Conservation (phyloP, 2,888 invertebrate genomes). For the Spilosoma lubricipeda region DNA sequence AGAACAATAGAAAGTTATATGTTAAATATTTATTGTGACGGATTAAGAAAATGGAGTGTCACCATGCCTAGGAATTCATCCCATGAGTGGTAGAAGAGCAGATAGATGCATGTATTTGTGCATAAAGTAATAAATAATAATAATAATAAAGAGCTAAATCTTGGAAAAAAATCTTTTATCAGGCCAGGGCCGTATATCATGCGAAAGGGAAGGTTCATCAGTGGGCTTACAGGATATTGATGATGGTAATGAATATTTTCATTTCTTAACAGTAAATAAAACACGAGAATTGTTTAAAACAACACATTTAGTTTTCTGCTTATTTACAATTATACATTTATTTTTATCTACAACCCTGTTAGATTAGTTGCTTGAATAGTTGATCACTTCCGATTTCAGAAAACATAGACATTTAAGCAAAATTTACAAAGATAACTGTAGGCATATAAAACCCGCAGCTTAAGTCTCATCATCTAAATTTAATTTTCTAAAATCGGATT, state of each 20-base stretch:
- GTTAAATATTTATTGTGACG: too few relatives aligned
- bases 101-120: too few relatives aligned
- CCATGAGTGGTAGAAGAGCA: too few relatives aligned
- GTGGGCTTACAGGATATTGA: too few relatives aligned
- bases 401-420: neutral
- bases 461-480: neutral
- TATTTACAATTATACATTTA: slow-evolving; percentile 63
- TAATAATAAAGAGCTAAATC: too few relatives aligned
- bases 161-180: too few relatives aligned
- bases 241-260: neutral
- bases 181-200: too few relatives aligned
- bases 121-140: too few relatives aligned
- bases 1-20: too few relatives aligned
- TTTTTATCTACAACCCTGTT: slow-evolving; percentile 75
- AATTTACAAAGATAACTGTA: neutral
- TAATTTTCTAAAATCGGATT: slow-evolving; percentile 17
- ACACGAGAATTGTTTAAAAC: slow-evolving; percentile 42
- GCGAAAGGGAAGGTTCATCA: too few relatives aligned
- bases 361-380: slow-evolving; percentile 47
- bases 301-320: slow-evolving; percentile 72
- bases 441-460: neutral
- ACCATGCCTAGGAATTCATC: too few relatives aligned
- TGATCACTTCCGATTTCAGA: slow-evolving; percentile 27
- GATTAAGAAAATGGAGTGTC: too few relatives aligned
- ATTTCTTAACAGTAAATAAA: slow-evolving; percentile 30